Evolutionary conservation across 2,113 vertebrate genomes (phyloP).

Genomic region (Motacilla tschutschensis): DNA sequence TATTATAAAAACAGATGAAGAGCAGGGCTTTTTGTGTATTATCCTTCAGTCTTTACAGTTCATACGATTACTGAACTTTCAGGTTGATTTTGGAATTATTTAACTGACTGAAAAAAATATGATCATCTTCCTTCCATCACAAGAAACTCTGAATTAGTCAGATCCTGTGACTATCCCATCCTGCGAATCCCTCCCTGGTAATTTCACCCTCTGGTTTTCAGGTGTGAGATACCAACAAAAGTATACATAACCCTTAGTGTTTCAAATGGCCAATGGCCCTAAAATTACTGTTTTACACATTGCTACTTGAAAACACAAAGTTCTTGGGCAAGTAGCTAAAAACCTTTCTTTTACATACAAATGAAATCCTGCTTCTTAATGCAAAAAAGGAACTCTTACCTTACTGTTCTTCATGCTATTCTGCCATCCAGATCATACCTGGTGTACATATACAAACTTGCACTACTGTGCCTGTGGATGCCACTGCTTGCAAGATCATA

Average conservation of each 20-base stretch:
- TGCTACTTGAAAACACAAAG: background rate
- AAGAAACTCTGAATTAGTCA: background rate
- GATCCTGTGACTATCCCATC: background rate
- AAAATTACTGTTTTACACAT: background rate
- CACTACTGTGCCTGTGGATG: background rate
- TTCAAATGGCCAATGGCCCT: background rate
- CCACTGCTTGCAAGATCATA: background rate
- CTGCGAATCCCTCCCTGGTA: background rate
- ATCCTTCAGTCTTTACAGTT: background rate
- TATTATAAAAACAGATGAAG: background rate
- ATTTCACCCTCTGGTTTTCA: background rate
- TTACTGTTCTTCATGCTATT: background rate
- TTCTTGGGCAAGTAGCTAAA: background rate
- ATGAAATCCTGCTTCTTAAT: background rate
- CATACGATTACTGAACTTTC: background rate
- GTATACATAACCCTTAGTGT: background rate
- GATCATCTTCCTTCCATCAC: background rate
- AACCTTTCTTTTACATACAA: background rate
- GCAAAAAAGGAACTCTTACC: background rate
- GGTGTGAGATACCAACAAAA: background rate
- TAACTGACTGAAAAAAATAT: background rate
- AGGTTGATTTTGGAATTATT: background rate
- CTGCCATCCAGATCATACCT: rapidly evolving
- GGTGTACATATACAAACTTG: background rate
- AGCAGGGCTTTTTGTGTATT: background rate